These are phyloP conservation scores for Rhinolophus ferrumequinum DNA, from an alignment of 2,113 vertebrate species.

Conservation along the genomic window DNA sequence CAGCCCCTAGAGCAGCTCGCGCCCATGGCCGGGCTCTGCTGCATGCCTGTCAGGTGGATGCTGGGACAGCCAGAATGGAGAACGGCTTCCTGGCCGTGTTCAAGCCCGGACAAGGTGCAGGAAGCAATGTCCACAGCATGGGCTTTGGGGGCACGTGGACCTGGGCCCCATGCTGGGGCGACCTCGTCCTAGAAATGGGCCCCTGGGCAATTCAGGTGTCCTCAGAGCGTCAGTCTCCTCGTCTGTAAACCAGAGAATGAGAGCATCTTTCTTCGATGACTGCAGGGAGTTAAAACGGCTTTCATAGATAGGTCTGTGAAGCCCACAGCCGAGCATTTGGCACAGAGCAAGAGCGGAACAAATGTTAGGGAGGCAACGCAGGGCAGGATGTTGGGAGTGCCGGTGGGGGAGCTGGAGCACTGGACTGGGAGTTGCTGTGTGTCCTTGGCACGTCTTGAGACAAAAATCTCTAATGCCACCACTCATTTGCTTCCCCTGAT, in stretches of 20 bases:
- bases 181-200: not conserved
- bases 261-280: not conserved
- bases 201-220: not conserved
- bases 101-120: not conserved
- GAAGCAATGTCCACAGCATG: not conserved
- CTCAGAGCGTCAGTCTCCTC: not conserved
- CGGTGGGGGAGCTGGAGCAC: rapidly evolving
- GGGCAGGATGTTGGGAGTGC: not conserved
- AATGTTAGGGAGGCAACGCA: not conserved
- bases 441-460: not conserved
- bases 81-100: not conserved
- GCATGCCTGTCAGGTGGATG: rapidly evolving
- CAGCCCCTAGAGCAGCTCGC: not conserved
- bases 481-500: not conserved
- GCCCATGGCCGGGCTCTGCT: not conserved
- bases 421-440: not conserved
- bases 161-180: rapidly evolving
- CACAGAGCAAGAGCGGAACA: not conserved
- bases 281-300: not conserved
- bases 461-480: not conserved
- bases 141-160: not conserved
- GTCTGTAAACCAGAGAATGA: not conserved
- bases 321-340: not conserved
- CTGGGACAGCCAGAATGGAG: not conserved
- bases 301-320: not conserved